Evolutionary conservation across 2,888 invertebrate genomes (phyloP).

Genomic region (Tethea ocularis): DNA sequence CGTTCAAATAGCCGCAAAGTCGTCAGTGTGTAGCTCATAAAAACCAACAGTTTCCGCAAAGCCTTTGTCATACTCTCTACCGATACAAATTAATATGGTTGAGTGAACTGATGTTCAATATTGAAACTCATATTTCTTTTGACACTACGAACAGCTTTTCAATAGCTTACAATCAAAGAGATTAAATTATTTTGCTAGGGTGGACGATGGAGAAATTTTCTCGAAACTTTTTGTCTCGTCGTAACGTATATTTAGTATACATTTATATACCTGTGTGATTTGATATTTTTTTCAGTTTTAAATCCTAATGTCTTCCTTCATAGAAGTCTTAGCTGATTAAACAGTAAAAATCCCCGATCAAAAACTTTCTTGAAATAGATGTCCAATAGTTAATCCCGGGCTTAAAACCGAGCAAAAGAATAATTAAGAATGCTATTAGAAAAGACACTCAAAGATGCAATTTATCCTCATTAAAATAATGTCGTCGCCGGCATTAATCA

Average conservation of each 20-base stretch:
- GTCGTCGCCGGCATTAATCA: conserved; percentile 72
- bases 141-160: neutral
- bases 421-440: conserved; percentile 67
- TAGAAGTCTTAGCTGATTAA: neutral
- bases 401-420: conserved; percentile 57
- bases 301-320: neutral
- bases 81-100: conserved; percentile 3
- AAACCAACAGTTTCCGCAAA: neutral
- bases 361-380: conserved; percentile 8
- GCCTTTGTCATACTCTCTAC: conserved; percentile 7
- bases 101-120: conserved; percentile 4
- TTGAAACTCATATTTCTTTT: neutral
- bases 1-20: neutral
- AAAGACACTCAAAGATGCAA: conserved; percentile 70
- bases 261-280: no score
- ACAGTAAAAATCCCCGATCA: neutral
- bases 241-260: no score
- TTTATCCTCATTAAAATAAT: conserved; percentile 79
- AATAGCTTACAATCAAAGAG: no score
- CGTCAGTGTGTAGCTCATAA: neutral
- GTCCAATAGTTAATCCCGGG: conserved; percentile 47
- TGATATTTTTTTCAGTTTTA: no score
- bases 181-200: no score
- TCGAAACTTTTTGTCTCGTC: no score
- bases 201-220: no score